phyloP scores from a whole-genome alignment of 2,113 vertebrate species.

The Syngnathoides biaculeatus region DNA sequence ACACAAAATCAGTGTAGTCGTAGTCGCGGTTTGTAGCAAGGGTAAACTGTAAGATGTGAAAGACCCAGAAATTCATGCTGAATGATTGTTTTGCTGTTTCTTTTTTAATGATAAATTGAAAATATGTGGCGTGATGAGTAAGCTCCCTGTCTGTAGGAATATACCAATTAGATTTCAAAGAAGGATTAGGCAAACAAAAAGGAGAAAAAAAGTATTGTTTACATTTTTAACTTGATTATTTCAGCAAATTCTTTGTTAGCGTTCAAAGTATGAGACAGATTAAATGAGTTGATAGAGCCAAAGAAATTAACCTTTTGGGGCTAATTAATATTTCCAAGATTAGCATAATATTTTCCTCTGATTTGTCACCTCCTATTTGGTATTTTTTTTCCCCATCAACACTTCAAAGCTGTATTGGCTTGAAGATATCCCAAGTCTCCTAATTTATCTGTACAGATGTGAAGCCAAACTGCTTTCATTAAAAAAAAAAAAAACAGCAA shows the following conservation, averaged over 20 bases:
- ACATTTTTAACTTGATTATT: conserved; percentile 50
- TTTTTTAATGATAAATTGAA: conserved; percentile 25
- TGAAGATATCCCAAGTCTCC: conserved; percentile 51
- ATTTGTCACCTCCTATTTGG: conserved; percentile 55
- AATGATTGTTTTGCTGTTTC: conserved; percentile 6
- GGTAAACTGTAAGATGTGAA: too few species aligned
- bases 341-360: conserved; percentile 67
- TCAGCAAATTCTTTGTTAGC: conserved; percentile 37
- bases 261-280: conserved; percentile 54
- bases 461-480: conserved; percentile 38
- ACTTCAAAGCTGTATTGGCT: conserved; percentile 67
- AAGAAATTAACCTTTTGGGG: conserved; percentile 69
- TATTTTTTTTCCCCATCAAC: conserved; percentile 40
- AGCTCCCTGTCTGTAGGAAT: conserved; percentile 33
- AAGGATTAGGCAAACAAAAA: conserved; percentile 62
- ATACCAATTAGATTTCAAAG: conserved; percentile 61
- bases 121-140: conserved; percentile 27
- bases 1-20: too few species aligned
- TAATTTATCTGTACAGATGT: conserved; percentile 56
- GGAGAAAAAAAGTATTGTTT: conserved; percentile 44
- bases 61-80: not conserved
- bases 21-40: too few species aligned
- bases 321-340: conserved; percentile 72
- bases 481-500: conserved; percentile 37
- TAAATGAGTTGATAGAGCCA: conserved; percentile 56